Evolutionary conservation across 2,888 invertebrate species (phyloP).

Genomic region (Cheilosia vernalis): DNA sequence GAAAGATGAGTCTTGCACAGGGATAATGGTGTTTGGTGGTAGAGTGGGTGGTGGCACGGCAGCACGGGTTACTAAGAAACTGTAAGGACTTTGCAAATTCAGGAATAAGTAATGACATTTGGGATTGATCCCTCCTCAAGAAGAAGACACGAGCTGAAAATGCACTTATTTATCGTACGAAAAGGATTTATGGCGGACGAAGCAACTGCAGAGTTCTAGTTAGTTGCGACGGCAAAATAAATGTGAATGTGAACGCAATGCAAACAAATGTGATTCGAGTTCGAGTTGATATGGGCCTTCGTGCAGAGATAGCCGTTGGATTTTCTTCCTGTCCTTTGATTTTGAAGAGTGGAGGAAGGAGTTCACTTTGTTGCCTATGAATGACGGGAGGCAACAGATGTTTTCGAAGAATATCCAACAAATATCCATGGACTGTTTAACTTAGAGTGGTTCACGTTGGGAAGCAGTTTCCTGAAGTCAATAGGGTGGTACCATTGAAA

Average conservation of each 20-base stretch:
- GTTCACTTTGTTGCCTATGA: neutral
- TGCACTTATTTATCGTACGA: slow-evolving; percentile 70
- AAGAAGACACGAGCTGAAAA: slow-evolving; percentile 50
- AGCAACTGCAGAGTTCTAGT: slow-evolving; percentile 15
- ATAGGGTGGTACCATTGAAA: too few relatives aligned
- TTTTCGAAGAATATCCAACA: neutral
- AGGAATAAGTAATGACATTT: slow-evolving; percentile 74
- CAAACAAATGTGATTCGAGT: slow-evolving; percentile 43
- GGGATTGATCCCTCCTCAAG: slow-evolving; percentile 69
- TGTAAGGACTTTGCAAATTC: slow-evolving; percentile 45
- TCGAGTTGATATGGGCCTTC: slow-evolving; percentile 28
- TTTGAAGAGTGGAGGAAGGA: neutral
- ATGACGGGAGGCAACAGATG: neutral
- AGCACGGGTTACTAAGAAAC: slow-evolving; percentile 18
- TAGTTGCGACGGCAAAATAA: slow-evolving; percentile 18
- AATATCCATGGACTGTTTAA: neutral
- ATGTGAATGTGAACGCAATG: slow-evolving; percentile 46
- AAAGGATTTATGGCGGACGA: slow-evolving; percentile 61
- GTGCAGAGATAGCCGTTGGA: slow-evolving; percentile 4
- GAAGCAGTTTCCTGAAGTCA: too few relatives aligned
- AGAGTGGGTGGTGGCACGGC: neutral
- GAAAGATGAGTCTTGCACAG: slow-evolving; percentile 1
- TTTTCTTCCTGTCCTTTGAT: neutral
- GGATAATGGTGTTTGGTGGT: slow-evolving; percentile 40
- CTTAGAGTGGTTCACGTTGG: neutral